Evolutionary conservation across 2,797 vertebrate species (phyloP).

Genomic region (Semotilus atromaculatus): DNA sequence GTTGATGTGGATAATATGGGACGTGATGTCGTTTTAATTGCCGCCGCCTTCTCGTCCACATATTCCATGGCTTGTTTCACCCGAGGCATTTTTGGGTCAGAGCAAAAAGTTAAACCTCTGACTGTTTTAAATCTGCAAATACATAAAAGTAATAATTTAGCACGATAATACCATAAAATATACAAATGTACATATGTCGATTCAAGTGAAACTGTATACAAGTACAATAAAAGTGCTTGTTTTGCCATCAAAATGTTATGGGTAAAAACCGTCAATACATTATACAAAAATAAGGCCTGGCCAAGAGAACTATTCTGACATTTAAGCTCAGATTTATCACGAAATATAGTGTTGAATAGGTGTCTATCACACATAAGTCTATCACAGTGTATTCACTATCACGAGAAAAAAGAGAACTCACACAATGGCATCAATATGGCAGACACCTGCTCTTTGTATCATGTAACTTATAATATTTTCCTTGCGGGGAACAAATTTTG

Average conservation of each 20-base stretch:
- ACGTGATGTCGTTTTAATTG: neutral
- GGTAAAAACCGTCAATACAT: neutral
- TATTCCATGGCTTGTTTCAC: slow-evolving; percentile 10
- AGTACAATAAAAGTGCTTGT: neutral
- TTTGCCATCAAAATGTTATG: neutral
- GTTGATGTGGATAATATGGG: neutral
- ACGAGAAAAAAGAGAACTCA: slow-evolving; percentile 37
- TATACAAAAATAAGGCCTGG: neutral
- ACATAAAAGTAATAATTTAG: slow-evolving; percentile 5
- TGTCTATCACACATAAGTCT: neutral
- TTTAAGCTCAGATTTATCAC: neutral
- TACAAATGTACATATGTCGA: neutral
- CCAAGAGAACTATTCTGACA: neutral
- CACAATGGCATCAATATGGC: slow-evolving; percentile 48
- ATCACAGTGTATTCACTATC: neutral
- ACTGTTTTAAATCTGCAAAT: slow-evolving; percentile 46
- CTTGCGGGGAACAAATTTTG: accelerated
- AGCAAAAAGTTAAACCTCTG: slow-evolving; percentile 17
- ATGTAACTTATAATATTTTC: slow-evolving; percentile 9
- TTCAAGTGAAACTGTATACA: neutral
- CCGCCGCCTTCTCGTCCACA: neutral
- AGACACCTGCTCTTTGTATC: slow-evolving; percentile 27
- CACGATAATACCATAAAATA: neutral
- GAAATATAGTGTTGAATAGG: neutral
- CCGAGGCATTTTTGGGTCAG: slow-evolving; percentile 29